Conservation (phyloP, 2,888 invertebrate species). For the Myathropa florea region DNA sequence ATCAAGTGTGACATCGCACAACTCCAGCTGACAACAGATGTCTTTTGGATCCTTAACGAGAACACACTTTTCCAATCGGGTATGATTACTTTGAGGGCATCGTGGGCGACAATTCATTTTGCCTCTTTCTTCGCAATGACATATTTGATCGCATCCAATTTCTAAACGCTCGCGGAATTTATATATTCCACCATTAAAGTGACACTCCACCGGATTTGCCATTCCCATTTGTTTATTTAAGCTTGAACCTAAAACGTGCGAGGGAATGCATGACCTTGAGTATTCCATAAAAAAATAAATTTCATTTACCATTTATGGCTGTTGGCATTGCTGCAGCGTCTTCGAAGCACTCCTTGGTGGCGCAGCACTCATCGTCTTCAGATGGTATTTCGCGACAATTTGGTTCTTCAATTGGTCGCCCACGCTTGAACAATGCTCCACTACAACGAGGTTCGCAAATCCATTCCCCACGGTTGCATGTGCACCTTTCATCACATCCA, state of each 20-base stretch:
- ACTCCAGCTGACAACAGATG: conserved; percentile 90
- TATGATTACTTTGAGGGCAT: conserved; percentile 83
- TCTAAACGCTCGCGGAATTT: conserved; percentile 87
- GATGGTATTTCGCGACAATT: conserved; percentile 87
- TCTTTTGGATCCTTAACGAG: conserved; percentile 91
- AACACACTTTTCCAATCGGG: conserved; percentile 88
- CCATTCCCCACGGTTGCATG: conserved; percentile 86
- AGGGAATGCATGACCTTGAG: neutral
- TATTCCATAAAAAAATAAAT: neutral
- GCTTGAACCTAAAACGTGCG: neutral
- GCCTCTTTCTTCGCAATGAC: conserved; percentile 88
- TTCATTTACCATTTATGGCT: conserved; percentile 47
- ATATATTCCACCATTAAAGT: conserved; percentile 85
- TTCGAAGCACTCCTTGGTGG: conserved; percentile 86
- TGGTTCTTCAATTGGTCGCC: conserved; percentile 85
- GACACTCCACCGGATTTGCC: conserved; percentile 74
- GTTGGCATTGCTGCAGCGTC: conserved; percentile 75
- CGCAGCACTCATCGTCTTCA: conserved; percentile 87
- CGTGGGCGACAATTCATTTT: conserved; percentile 88
- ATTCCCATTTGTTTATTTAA: neutral
- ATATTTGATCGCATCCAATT: conserved; percentile 90
- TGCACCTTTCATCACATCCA: conserved; percentile 90
- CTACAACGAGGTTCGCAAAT: conserved; percentile 88
- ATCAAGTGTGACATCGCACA: conserved; percentile 92
- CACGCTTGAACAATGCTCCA: conserved; percentile 86